A percentile compares a stretch with the other conserved stretches of the same genome.
phyloP scores from a whole-genome alignment of 2,797 vertebrate species.

The Gallinago nigripennis region DNA sequence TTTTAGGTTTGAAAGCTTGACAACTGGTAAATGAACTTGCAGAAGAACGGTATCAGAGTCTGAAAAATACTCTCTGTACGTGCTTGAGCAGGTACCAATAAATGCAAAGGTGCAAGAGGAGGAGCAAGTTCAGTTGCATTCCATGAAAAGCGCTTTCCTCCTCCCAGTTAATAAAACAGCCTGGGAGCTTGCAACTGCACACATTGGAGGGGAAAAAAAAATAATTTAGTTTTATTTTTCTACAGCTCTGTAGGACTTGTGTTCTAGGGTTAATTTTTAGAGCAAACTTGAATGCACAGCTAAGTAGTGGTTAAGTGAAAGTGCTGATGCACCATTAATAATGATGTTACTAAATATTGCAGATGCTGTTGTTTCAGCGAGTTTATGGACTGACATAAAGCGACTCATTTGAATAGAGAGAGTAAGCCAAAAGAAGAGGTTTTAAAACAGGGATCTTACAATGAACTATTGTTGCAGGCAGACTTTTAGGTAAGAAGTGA shows the following conservation, averaged over 20 bases:
- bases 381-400: not conserved
- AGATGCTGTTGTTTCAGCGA: not conserved
- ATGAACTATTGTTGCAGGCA: not conserved
- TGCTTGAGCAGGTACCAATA: not conserved
- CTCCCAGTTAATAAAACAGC: not conserved
- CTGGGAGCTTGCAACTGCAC: not conserved
- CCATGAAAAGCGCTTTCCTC: not conserved
- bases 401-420: not conserved
- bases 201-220: accelerated
- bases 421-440: not conserved
- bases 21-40: not conserved
- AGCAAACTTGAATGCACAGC: not conserved
- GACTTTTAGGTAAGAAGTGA: not conserved
- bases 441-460: not conserved
- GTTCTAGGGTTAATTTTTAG: not conserved
- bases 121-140: not conserved
- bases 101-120: not conserved
- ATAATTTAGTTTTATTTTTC: not conserved
- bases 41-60: not conserved
- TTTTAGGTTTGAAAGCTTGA: not conserved
- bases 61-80: not conserved
- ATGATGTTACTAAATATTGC: not conserved
- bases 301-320: not conserved
- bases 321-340: not conserved
- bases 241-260: not conserved